Evolutionary conservation across 2,888 invertebrate genomes (phyloP).

Genomic region (Stenchaetothrips biformis): DNA sequence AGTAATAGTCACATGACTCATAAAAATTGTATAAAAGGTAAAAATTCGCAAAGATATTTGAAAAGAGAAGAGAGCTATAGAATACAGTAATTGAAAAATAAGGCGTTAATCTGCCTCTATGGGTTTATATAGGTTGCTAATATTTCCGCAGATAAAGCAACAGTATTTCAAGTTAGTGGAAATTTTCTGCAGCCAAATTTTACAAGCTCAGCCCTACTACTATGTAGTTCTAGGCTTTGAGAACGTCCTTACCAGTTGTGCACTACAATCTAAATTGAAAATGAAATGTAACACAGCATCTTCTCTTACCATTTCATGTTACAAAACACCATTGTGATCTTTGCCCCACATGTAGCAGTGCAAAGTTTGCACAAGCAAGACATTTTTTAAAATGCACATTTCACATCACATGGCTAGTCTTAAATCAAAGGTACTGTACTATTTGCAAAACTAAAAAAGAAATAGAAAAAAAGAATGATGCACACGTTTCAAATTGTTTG

Average conservation of each 20-base stretch:
- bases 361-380: no score
- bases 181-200: not conserved
- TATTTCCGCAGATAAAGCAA: not conserved
- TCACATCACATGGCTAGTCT: no score
- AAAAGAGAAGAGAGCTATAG: not conserved
- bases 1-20: not conserved
- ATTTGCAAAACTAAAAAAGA: not conserved
- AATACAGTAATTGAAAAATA: not conserved
- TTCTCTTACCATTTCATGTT: not conserved
- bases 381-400: no score
- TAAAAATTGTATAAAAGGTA: constrained; percentile 24
- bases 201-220: not conserved
- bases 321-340: no score
- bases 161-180: not conserved
- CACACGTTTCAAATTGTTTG: not conserved
- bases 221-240: not conserved
- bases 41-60: not conserved
- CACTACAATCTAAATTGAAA: not conserved
- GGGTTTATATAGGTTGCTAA: not conserved
- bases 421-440: not conserved
- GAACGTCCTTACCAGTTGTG: not conserved
- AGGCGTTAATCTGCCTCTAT: no score
- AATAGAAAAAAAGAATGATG: not conserved
- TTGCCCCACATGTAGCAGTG: no score
- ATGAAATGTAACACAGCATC: not conserved